Percentiles rank a stretch among this genome's conserved stretches.
Evolutionary conservation across 2,888 invertebrate genomes (phyloP).

Genomic region (Drosophila fungiperda): DNA sequence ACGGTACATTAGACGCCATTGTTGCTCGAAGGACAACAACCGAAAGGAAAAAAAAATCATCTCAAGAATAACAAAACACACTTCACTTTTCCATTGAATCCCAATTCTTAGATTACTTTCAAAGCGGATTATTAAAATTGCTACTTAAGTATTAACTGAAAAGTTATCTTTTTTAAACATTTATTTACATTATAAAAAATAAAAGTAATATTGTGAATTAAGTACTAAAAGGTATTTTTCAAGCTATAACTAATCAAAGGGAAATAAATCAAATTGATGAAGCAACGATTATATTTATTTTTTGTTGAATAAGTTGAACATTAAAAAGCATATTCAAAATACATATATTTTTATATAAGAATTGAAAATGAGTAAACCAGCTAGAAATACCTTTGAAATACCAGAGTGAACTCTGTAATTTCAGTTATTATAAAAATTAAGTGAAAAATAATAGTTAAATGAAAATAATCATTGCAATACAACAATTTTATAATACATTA

Average conservation of each 20-base stretch:
- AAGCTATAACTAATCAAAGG: not conserved
- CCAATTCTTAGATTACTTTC: not conserved
- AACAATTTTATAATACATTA: not conserved
- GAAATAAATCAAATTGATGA: not conserved
- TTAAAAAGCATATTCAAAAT: not conserved
- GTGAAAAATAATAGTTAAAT: not conserved
- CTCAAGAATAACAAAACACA: constrained; percentile 17
- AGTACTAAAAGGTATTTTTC: not conserved
- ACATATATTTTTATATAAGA: not conserved
- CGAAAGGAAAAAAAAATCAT: not conserved
- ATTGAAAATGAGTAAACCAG: not conserved
- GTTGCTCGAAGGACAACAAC: constrained; percentile 19
- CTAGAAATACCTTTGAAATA: not conserved
- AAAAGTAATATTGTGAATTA: not conserved
- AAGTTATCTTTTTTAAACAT: not conserved
- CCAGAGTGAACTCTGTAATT: not conserved
- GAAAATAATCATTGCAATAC: not conserved
- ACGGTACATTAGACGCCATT: constrained; percentile 42
- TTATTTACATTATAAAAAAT: not conserved
- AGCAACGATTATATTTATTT: accelerated
- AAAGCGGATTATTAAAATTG: constrained; percentile 7
- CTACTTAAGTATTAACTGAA: not conserved
- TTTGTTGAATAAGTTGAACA: not conserved
- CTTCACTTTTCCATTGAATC: constrained; percentile 20
- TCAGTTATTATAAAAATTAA: not conserved